These are phyloP conservation scores for Melanerpes formicivorus DNA, from an alignment of 2,113 vertebrate genomes.

Conservation along the genomic window DNA sequence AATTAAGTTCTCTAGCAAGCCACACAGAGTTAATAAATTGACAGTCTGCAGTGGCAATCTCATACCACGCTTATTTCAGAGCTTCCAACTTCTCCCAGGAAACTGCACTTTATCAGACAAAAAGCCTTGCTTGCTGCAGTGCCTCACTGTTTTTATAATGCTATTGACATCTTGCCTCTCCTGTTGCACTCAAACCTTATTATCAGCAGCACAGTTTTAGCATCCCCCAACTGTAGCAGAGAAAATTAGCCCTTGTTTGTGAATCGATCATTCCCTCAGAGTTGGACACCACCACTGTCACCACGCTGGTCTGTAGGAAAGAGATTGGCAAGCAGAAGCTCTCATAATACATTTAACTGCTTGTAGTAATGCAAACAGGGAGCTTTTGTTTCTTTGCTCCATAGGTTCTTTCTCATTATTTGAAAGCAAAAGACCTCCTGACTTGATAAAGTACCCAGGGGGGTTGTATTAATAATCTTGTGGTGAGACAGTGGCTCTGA, in stretches of 20 bases:
- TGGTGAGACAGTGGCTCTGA: not conserved
- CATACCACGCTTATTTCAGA: constrained; percentile 34
- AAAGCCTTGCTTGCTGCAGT: constrained; percentile 27
- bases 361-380: not conserved
- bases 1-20: constrained; percentile 39
- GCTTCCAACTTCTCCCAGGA: constrained; percentile 36
- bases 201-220: constrained; percentile 8
- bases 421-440: not conserved
- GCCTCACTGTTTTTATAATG: constrained; percentile 45
- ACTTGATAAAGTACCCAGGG: not conserved
- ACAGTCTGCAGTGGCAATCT: constrained; percentile 21
- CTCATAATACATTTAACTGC: not conserved
- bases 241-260: constrained; percentile 37
- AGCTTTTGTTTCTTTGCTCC: not conserved
- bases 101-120: constrained; percentile 55
- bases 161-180: constrained; percentile 27
- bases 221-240: not conserved
- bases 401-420: not conserved
- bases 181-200: constrained; percentile 36
- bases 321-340: not conserved
- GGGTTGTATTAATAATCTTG: not conserved
- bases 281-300: not conserved
- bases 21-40: constrained; percentile 53
- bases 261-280: not conserved
- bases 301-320: not conserved